Evolutionary conservation across 2,888 invertebrate genomes (phyloP).

Genomic region (Epinotia demarniana): DNA sequence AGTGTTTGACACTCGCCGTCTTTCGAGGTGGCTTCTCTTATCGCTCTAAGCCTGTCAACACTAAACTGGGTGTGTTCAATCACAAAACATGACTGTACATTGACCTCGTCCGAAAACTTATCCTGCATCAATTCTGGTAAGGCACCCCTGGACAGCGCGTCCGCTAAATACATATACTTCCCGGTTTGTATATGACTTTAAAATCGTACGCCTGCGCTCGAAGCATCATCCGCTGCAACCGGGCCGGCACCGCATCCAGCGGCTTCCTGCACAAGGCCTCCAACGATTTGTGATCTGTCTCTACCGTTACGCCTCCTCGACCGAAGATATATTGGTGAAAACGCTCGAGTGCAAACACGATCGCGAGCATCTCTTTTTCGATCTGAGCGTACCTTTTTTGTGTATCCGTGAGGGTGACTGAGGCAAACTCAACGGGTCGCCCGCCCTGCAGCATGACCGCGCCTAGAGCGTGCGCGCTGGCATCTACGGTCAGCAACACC

Average conservation of each 20-base stretch:
- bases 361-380: slow-evolving; percentile 39
- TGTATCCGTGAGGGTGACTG: slow-evolving; percentile 6
- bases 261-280: slow-evolving; percentile 15
- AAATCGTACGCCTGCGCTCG: slow-evolving; percentile 16
- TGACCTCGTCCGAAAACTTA: no score
- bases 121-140: no score
- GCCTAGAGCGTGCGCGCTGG: no score
- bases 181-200: slow-evolving; percentile 12
- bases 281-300: slow-evolving; percentile 20
- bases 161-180: slow-evolving; percentile 7
- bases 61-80: no score
- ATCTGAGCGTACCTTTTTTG: slow-evolving; percentile 39
- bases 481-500: no score
- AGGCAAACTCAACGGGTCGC: slow-evolving; percentile 27
- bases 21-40: no score
- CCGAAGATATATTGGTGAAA: slow-evolving; percentile 43
- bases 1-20: slow-evolving; percentile 2
- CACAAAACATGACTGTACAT: no score
- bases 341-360: slow-evolving; percentile 35
- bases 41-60: no score
- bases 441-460: slow-evolving; percentile 5
- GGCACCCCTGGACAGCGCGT: background rate
- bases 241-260: slow-evolving; percentile 4
- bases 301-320: slow-evolving; percentile 5
- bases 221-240: background rate